These are phyloP conservation scores for Spinibarbus caldwelli DNA, from an alignment of 2,797 vertebrate species.

Conservation along the genomic window DNA sequence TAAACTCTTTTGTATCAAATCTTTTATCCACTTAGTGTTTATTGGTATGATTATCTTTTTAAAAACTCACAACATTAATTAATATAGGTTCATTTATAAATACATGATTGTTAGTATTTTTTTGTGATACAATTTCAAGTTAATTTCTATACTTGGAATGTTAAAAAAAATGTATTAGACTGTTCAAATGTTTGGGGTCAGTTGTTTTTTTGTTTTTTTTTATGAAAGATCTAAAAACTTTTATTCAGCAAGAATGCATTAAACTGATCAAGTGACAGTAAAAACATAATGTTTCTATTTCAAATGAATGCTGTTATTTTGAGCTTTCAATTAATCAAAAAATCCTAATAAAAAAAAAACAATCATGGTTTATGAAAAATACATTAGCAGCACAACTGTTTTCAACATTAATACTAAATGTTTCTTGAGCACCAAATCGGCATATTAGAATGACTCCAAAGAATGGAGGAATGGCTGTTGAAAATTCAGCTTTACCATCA, in stretches of 20 bases:
- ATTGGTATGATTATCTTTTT: neutral
- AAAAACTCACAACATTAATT: neutral
- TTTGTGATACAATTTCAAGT: neutral
- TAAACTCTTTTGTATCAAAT: constrained; percentile 14
- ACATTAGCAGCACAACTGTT: neutral
- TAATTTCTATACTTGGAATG: neutral
- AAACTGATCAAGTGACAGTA: neutral
- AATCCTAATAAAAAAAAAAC: neutral
- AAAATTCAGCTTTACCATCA: neutral
- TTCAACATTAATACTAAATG: neutral
- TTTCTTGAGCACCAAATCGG: too few species aligned
- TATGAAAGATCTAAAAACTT: neutral
- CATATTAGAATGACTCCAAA: too few species aligned
- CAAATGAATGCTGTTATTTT: neutral
- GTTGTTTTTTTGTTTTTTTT: neutral
- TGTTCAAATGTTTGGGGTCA: neutral
- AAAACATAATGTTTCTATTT: neutral
- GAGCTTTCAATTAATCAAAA: neutral
- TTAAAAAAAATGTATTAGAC: neutral
- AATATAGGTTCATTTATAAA: neutral
- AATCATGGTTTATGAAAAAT: neutral
- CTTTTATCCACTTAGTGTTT: constrained; percentile 13
- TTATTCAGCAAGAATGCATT: neutral
- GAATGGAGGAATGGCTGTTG: neutral
- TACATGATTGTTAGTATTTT: neutral